phyloP scores from a whole-genome alignment of 1,140 invertebrate genomes.

The Teleogryllus occipitalis region DNA sequence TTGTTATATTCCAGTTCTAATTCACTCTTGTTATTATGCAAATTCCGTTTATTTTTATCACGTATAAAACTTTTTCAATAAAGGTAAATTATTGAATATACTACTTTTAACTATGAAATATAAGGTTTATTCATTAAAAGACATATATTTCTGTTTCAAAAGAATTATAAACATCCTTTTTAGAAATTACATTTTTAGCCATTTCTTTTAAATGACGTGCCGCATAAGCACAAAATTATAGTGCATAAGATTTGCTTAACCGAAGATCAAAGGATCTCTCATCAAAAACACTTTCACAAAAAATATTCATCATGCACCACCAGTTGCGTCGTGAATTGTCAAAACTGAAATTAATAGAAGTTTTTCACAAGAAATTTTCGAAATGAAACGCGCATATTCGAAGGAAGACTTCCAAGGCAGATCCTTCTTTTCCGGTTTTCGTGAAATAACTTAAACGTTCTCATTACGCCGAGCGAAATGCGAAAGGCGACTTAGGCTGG shows the following conservation, averaged over 20 bases:
- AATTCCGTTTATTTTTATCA: not conserved
- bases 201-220: no score
- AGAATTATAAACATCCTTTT: no score
- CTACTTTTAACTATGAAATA: not conserved
- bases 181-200: no score
- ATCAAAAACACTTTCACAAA: not conserved
- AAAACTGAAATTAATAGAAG: not conserved
- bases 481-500: not conserved
- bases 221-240: no score
- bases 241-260: no score
- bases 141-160: no score
- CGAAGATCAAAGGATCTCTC: not conserved
- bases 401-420: not conserved
- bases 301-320: not conserved
- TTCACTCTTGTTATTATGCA: no score
- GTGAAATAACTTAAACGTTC: not conserved
- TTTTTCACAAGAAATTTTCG: not conserved
- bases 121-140: no score
- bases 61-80: not conserved
- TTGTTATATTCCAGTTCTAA: no score
- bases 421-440: not conserved
- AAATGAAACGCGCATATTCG: not conserved
- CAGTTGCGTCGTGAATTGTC: not conserved
- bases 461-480: not conserved
- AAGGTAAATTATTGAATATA: not conserved